Evolutionary conservation across 2,797 vertebrate species (phyloP), one percentile per base, ranked within the genome.

Genomic region (Meriones psammophilus): DNA sequence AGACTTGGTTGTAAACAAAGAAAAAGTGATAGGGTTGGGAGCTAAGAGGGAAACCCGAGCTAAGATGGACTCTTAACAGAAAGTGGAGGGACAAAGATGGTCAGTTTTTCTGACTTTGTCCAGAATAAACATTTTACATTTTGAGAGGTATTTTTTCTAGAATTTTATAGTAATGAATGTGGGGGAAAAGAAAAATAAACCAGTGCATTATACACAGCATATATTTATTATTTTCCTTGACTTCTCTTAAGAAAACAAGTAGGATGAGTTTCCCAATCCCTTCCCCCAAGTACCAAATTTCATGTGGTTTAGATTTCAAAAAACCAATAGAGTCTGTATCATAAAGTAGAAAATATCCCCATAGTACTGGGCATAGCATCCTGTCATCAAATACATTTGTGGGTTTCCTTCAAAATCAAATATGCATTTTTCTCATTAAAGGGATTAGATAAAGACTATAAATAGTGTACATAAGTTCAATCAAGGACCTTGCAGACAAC

Each of bases 341-440:
- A 88, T 76, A 89, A 94, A 81, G 78, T 60, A 97, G 20, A 95
- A 96, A 97, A 74, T 74, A 91, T n/a, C 50, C 60, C 83, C 69
- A 76, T 30, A 69, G 62, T 62, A 85, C 91, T 92, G 92, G 81
- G 54, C 66, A 69, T 39, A 90, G 39, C 88, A 95, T 97, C 88
- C 94, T 87, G 76, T 87, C 96, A 96, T 97, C 94, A 97, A 97
- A 94, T 68, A 89, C 46, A 92, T 94, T 92, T 91, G 79, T 95
- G 88, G 42, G 8, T 33, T 50, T 89, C 96, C 96, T 77, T 95
- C 64, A 91, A 91, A 69, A 79, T 76, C 89, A 96, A 94, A 30
- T 87, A 95, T 80, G 64, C 87, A 97, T 96, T 96, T 69, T 96
- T 91, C 96, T 97, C 95, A 96, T 96, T 96, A 94, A 94, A 46